Evolutionary conservation across 2,797 vertebrate genomes (phyloP).

Genomic region (Periophthalmus magnuspinnatus): DNA sequence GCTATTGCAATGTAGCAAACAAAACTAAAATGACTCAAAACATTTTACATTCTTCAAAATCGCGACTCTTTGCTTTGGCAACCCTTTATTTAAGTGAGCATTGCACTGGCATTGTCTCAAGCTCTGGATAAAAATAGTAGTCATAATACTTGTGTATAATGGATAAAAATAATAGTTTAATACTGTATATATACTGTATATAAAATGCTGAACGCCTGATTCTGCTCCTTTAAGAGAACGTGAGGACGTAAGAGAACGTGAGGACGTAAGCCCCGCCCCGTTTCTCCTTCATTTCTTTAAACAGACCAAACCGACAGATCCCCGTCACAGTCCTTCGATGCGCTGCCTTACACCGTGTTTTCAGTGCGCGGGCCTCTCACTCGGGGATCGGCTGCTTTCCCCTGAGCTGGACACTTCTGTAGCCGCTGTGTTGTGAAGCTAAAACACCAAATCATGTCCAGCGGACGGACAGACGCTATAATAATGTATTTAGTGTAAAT

Average conservation of each 20-base stretch:
- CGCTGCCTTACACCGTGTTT: fast-evolving
- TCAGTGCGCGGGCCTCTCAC: fast-evolving
- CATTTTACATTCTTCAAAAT: too few relatives aligned
- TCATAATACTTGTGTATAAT: too few relatives aligned
- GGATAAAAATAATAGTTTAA: too few relatives aligned
- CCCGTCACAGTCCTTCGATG: slow-evolving; percentile 7
- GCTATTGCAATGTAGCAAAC: too few relatives aligned
- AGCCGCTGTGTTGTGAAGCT: slow-evolving; percentile 56
- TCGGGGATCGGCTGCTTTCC: slow-evolving; percentile 42
- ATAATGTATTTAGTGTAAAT: slow-evolving; percentile 35
- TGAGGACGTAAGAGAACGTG: too few relatives aligned
- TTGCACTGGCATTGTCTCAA: too few relatives aligned
- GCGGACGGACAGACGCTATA: slow-evolving; percentile 42
- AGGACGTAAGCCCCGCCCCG: slow-evolving; percentile 34
- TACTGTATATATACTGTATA: too few relatives aligned
- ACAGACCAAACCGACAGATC: slow-evolving; percentile 55
- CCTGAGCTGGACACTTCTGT: slow-evolving; percentile 42
- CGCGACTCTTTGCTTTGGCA: too few relatives aligned
- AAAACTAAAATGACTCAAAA: too few relatives aligned
- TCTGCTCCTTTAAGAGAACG: neutral
- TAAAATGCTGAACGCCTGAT: neutral
- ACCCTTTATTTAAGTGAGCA: too few relatives aligned
- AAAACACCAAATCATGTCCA: slow-evolving; percentile 64
- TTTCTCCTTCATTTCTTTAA: slow-evolving; percentile 23
- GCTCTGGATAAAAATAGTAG: too few relatives aligned